A percentile compares a stretch with the other conserved stretches of the same genome.
phyloP scores from a whole-genome alignment of 2,113 vertebrate species.

The Cervus canadensis region DNA sequence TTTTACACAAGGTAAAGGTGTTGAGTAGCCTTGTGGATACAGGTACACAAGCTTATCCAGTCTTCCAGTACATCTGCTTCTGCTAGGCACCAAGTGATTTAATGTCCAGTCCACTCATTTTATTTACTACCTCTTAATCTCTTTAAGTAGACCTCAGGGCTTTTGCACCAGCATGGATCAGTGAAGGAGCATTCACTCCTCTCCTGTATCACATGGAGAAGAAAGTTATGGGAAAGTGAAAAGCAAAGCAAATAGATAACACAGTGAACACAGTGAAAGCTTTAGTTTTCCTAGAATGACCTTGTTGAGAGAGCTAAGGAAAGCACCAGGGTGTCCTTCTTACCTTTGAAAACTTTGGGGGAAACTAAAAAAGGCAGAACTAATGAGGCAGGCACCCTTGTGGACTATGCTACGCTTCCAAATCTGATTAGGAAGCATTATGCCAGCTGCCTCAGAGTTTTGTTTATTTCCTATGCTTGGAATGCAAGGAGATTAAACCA shows the following conservation, averaged over 20 bases:
- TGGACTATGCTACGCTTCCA: not conserved
- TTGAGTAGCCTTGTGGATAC: slow-evolving; percentile 28
- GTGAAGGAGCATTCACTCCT: not conserved
- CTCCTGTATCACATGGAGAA: not conserved
- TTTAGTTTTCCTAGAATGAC: not conserved
- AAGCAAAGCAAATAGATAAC: not conserved
- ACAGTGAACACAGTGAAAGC: not conserved
- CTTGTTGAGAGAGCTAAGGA: not conserved
- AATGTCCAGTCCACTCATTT: slow-evolving; percentile 35
- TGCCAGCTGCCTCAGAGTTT: not conserved
- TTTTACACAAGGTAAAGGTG: slow-evolving; percentile 19
- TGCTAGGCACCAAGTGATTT: slow-evolving; percentile 53
- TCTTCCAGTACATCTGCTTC: slow-evolving; percentile 8
- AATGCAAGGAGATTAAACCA: not conserved
- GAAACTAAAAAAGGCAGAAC: slow-evolving; percentile 9
- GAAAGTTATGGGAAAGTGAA: slow-evolving; percentile 34
- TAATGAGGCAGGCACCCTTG: not conserved
- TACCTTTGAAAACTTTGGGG: slow-evolving; percentile 60
- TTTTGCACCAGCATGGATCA: slow-evolving; percentile 59
- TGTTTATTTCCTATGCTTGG: not conserved
- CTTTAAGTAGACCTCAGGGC: slow-evolving; percentile 63
- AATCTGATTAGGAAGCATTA: not conserved
- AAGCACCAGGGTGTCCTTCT: slow-evolving; percentile 31
- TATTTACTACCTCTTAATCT: slow-evolving; percentile 71
- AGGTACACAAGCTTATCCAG: not conserved